phyloP scores from a whole-genome alignment of 2,888 invertebrate genomes.

The Philereme vetulata region DNA sequence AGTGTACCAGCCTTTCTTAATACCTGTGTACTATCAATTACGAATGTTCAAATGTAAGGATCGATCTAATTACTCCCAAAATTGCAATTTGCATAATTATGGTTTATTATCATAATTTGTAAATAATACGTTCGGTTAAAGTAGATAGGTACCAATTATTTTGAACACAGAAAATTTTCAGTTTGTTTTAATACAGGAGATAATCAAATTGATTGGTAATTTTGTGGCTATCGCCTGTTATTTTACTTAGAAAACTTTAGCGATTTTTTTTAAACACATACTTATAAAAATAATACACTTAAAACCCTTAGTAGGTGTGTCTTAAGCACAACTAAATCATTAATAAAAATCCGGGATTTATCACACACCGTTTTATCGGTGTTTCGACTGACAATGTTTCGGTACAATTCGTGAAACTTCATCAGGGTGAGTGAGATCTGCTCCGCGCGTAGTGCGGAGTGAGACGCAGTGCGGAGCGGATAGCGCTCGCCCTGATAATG shows the following conservation, averaged over 20 bases:
- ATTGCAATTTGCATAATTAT: constrained; percentile 31
- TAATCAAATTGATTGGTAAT: background rate
- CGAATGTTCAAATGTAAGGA: constrained; percentile 27
- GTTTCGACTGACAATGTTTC: too few species aligned
- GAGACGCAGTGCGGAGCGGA: too few species aligned
- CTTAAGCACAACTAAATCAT: too few species aligned
- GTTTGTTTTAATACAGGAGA: background rate
- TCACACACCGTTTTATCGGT: too few species aligned
- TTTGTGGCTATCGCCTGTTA: background rate
- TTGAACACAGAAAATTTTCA: constrained; percentile 5
- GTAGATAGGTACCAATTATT: constrained; percentile 9
- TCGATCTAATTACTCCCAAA: constrained; percentile 37
- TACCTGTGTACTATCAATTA: constrained; percentile 19
- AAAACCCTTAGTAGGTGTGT: too few species aligned
- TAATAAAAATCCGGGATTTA: too few species aligned
- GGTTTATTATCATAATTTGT: constrained; percentile 22
- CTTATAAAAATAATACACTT: too few species aligned
- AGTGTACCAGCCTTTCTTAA: constrained; percentile 5
- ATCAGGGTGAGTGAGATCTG: too few species aligned
- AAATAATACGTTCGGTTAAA: constrained; percentile 4
- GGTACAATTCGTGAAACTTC: too few species aligned
- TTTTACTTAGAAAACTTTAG: background rate
- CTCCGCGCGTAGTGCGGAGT: too few species aligned
- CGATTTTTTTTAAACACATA: background rate
- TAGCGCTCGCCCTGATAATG: too few species aligned